Conservation (phyloP, 2,797 vertebrate genomes). For the Epinephelus coioides region DNA sequence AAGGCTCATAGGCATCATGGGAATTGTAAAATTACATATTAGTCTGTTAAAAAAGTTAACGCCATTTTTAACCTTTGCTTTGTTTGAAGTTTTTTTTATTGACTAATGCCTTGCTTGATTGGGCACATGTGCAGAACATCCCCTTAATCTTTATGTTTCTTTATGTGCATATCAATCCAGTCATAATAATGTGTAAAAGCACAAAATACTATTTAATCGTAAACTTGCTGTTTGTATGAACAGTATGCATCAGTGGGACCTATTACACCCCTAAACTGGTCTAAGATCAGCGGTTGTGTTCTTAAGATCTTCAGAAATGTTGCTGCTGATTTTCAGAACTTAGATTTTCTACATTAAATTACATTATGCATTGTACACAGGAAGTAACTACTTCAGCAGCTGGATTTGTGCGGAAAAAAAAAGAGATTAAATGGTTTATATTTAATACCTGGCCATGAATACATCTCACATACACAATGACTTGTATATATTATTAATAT, state of each 20-base stretch:
- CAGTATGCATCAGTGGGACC: not conserved
- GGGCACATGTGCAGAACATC: not conserved
- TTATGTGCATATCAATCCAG: conserved; percentile 12
- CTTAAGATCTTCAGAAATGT: conserved; percentile 1
- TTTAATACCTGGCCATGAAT: not conserved
- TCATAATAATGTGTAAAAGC: conserved; percentile 18
- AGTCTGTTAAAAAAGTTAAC: not conserved
- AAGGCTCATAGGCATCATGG: not conserved
- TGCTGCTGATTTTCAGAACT: conserved; percentile 3
- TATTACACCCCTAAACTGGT: conserved; percentile 18
- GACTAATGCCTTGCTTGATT: not conserved
- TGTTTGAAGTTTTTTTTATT: conserved; percentile 1
- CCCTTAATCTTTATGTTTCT: not conserved
- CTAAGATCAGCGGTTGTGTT: conserved; percentile 5
- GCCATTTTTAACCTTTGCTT: not conserved
- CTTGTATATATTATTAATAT: not conserved
- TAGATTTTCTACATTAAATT: not conserved
- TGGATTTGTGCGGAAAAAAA: not conserved
- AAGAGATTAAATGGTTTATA: not conserved
- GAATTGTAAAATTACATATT: not conserved
- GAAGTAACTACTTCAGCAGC: not conserved
- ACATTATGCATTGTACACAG: not conserved
- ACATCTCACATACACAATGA: not conserved
- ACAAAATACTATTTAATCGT: conserved; percentile 2
- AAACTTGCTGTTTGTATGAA: not conserved